Evolutionary conservation across 2,113 vertebrate genomes (phyloP).

Genomic region (Zeus faber): DNA sequence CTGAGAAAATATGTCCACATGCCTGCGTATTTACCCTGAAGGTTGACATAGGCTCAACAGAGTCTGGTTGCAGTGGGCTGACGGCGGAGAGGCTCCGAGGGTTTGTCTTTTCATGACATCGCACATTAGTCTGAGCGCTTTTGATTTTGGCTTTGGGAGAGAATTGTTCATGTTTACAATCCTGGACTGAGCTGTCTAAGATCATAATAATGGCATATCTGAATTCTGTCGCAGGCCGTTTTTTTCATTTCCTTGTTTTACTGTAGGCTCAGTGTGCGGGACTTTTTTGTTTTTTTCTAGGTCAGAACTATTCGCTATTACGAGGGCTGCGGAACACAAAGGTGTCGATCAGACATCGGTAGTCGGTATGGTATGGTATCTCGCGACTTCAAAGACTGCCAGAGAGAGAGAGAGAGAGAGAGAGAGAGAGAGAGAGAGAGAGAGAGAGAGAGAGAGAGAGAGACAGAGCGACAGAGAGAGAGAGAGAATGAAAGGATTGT

Average conservation of each 20-base stretch:
- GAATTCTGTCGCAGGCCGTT: no score
- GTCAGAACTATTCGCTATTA: background rate
- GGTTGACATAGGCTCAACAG: slow-evolving; percentile 4
- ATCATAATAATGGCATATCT: slow-evolving; percentile 11
- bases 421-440: no score
- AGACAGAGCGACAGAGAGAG: no score
- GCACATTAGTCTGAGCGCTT: slow-evolving; percentile 25
- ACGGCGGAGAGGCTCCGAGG: slow-evolving; percentile 10
- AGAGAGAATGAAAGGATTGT: no score
- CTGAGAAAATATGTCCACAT: background rate
- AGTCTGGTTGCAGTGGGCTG: background rate
- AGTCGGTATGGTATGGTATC: no score
- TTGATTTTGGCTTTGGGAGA: slow-evolving; percentile 27
- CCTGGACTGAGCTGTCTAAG: slow-evolving; percentile 4
- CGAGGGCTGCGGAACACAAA: background rate
- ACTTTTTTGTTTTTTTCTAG: slow-evolving; percentile 4
- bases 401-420: no score
- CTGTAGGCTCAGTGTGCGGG: background rate
- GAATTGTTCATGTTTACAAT: slow-evolving; percentile 2
- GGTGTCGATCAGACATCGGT: background rate
- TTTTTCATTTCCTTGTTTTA: no score
- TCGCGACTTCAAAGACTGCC: no score
- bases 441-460: no score
- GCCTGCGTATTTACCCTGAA: background rate
- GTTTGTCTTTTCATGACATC: slow-evolving; percentile 26